A percentile compares a stretch with the other conserved stretches of the same genome.
Evolutionary conservation across 64 coral and sea anemone species (phyloP).

Genomic region (Montipora efflorescens): DNA sequence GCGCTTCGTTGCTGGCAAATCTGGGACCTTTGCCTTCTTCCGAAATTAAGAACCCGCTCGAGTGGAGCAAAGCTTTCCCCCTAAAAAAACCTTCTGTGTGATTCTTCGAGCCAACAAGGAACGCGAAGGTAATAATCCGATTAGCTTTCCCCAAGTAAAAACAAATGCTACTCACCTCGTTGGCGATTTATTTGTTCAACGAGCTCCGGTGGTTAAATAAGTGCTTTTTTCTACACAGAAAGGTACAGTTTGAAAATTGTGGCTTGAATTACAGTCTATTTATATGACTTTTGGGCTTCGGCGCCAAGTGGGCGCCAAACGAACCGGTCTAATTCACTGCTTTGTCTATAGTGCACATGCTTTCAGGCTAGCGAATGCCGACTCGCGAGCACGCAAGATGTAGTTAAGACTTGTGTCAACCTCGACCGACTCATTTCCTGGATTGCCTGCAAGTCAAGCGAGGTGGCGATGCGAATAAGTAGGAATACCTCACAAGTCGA

Average conservation of each 20-base stretch:
- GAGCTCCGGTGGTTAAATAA: conserved; percentile 48
- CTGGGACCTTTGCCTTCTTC: conserved; percentile 14
- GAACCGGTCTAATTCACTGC: conserved; percentile 86
- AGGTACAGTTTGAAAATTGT: conserved; percentile 78
- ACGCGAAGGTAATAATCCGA: conserved; percentile 67
- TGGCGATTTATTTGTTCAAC: conserved; percentile 71
- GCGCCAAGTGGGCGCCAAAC: conserved; percentile 92
- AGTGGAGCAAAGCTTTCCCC: conserved; percentile 10
- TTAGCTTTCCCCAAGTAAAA: conserved; percentile 77
- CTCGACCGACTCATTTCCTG: conserved; percentile 34
- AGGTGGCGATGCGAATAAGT: not conserved
- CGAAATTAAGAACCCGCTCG: not conserved
- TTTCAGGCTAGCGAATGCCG: conserved; percentile 96
- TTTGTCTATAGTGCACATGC: conserved; percentile 98
- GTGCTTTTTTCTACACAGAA: conserved; percentile 73
- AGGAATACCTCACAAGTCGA: conserved; percentile 34
- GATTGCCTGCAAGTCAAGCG: conserved; percentile 15
- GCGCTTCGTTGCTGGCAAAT: conserved; percentile 43
- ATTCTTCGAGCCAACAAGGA: conserved; percentile 22
- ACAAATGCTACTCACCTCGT: conserved; percentile 84
- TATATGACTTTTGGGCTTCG: conserved; percentile 94
- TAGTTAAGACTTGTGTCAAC: conserved; percentile 66
- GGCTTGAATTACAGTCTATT: conserved; percentile 98
- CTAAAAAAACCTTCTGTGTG: conserved; percentile 2
- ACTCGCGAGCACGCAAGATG: conserved; percentile 97